Evolutionary conservation across 2,888 invertebrate species (phyloP), one percentile per base, ranked within the genome.

Genomic region (Dynastes maya): DNA sequence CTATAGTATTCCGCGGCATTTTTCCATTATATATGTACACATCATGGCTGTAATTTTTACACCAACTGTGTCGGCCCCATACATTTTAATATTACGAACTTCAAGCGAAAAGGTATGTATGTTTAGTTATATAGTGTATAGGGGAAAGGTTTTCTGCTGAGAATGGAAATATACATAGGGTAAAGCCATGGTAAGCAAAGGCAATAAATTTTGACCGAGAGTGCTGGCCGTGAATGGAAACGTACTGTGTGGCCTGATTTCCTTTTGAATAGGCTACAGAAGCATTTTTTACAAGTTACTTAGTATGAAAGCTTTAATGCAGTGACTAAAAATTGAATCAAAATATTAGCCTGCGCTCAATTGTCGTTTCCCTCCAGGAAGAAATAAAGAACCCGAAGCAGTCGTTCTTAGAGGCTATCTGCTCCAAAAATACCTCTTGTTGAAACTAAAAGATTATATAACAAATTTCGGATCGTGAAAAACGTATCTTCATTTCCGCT

Each of bases 51-150:
- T 32, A 63, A 63, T 63, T 63, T 63, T 63, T 63, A 29, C 32
- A 61, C 61, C 29, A 22, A 61, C 22, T 9, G 11, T 5, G 29
- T 22, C 29, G 0, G 32, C 29, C 29, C 32, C 13, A 63, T 63
- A 63, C 63, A 63, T 63, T 63, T 63, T 63, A 13, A 63, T 13
- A 63, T 27, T 63, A 32, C 22, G 61, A 5, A 61, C 11, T 29
- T 61, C 29, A 13, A 29, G 29, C 13, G 32, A 29, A 63, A 55
- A 55, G 55, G 55, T 53, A n/a, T 13, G 53, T 53, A n/a, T n/a
- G 53, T 53, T 53, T n/a, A n/a, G n/a, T 53, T n/a, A 53, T n/a
- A n/a, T 53, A n/a, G 53, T 45, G 45, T 8, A 45, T 11, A 45
- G 45, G 45, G 53, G 22, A 22, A 55, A 22, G 11, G n/a, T 22